A percentile compares a stretch with the other conserved stretches of the same genome.
Conservation (phyloP, 2,113 vertebrate genomes). For the Tinamus guttatus region DNA sequence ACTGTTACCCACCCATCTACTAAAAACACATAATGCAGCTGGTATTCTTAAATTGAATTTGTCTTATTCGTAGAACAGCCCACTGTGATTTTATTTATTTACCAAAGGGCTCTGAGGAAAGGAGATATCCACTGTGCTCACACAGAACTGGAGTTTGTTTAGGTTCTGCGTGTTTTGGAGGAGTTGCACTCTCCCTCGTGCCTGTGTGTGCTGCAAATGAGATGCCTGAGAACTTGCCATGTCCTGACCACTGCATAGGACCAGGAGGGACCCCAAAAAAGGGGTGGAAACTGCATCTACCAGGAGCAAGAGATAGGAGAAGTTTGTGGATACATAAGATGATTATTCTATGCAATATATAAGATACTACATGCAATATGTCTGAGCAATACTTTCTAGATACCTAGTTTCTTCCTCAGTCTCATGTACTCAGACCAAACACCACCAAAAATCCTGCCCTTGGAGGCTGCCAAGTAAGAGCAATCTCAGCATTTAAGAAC, state of each 20-base stretch:
- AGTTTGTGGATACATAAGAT: background rate
- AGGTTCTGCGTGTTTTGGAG: background rate
- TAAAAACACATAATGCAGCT: conserved; percentile 23
- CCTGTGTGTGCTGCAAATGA: background rate
- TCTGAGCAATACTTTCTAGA: background rate
- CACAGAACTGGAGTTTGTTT: background rate
- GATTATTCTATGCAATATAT: background rate
- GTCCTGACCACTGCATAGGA: background rate
- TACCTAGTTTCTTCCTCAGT: background rate
- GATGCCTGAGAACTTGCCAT: background rate
- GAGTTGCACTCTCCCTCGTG: background rate
- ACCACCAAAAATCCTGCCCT: background rate
- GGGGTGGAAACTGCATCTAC: background rate
- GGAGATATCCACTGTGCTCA: background rate
- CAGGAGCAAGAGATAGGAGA: background rate
- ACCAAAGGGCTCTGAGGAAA: background rate
- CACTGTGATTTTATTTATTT: conserved; percentile 9
- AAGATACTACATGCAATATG: background rate
- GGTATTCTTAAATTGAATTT: conserved; percentile 5
- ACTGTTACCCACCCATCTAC: conserved; percentile 44
- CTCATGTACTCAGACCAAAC: background rate
- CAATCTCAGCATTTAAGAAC: background rate
- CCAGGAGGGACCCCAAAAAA: background rate
- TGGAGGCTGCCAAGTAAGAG: background rate
- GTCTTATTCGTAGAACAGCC: conserved; percentile 4